phyloP scores from a whole-genome alignment of 2,888 invertebrate genomes.

The Arctia plantaginis region DNA sequence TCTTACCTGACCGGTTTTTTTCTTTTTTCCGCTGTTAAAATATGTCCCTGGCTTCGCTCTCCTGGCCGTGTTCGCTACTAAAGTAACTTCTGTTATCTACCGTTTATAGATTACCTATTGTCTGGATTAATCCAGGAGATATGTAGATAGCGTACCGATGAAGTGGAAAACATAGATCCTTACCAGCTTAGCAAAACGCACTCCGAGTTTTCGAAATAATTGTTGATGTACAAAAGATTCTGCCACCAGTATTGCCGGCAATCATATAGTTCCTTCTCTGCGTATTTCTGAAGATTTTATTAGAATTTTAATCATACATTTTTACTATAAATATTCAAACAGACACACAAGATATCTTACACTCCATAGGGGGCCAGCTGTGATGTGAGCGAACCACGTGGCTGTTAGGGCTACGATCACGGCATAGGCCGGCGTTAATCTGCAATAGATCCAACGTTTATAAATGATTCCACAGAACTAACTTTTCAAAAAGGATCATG shows the following conservation, averaged over 20 bases:
- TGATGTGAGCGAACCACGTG: slow-evolving; percentile 62
- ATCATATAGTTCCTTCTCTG: slow-evolving; percentile 36
- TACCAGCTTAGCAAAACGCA: slow-evolving; percentile 58
- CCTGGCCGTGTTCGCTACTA: too few relatives aligned
- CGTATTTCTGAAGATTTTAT: slow-evolving; percentile 21
- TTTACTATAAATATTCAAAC: neutral
- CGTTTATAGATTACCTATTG: too few relatives aligned
- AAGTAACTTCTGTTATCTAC: too few relatives aligned
- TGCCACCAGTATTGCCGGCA: slow-evolving; percentile 61
- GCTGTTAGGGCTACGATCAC: slow-evolving; percentile 50
- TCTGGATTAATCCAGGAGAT: too few relatives aligned
- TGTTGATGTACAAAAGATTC: slow-evolving; percentile 61
- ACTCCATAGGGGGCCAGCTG: slow-evolving; percentile 73
- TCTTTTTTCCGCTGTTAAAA: too few relatives aligned
- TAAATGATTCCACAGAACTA: too few relatives aligned
- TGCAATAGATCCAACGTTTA: slow-evolving; percentile 25
- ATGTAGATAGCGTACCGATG: too few relatives aligned
- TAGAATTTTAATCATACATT: too few relatives aligned
- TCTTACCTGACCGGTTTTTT: too few relatives aligned
- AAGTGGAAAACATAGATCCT: slow-evolving; percentile 3
- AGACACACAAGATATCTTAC: slow-evolving; percentile 30
- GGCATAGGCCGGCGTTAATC: slow-evolving; percentile 58
- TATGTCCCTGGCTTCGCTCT: too few relatives aligned
- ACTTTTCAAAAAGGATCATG: too few relatives aligned
- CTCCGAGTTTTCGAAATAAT: slow-evolving; percentile 47